phyloP scores from a whole-genome alignment of 2,888 invertebrate genomes.

The Eulithis prunata region DNA sequence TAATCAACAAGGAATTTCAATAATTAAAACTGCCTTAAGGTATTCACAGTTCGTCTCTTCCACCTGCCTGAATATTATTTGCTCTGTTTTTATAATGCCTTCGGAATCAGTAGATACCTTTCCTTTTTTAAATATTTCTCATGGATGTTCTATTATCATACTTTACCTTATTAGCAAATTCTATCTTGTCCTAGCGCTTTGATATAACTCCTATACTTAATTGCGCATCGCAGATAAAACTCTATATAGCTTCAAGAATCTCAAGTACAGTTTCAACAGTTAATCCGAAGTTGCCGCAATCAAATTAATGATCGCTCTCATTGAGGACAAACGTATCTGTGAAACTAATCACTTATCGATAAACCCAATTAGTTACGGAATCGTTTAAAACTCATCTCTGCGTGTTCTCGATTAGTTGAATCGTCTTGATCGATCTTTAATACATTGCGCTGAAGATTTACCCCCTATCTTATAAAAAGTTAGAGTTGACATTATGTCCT shows the following conservation, averaged over 20 bases:
- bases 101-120: conserved; percentile 23
- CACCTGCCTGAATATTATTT: conserved; percentile 37
- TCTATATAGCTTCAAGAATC: conserved; percentile 9
- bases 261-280: conserved; percentile 24
- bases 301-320: conserved; percentile 41
- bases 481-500: too few relatives aligned
- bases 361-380: conserved; percentile 45
- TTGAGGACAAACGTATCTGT: conserved; percentile 44
- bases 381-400: conserved; percentile 45
- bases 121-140: conserved; percentile 13
- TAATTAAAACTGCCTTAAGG: conserved; percentile 25
- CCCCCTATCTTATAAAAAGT: too few relatives aligned
- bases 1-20: conserved; percentile 22
- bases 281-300: conserved; percentile 22
- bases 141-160: not conserved
- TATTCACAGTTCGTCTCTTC: conserved; percentile 30
- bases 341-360: conserved; percentile 44
- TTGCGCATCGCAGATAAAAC: conserved; percentile 6
- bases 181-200: not conserved
- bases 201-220: not conserved
- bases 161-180: not conserved
- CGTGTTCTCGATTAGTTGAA: conserved; percentile 16
- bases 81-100: conserved; percentile 36
- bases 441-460: not conserved
- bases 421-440: conserved; percentile 17